A percentile compares a stretch with the other conserved stretches of the same genome.
phyloP scores from a whole-genome alignment of 2,113 vertebrate species.

The Lagopus muta region DNA sequence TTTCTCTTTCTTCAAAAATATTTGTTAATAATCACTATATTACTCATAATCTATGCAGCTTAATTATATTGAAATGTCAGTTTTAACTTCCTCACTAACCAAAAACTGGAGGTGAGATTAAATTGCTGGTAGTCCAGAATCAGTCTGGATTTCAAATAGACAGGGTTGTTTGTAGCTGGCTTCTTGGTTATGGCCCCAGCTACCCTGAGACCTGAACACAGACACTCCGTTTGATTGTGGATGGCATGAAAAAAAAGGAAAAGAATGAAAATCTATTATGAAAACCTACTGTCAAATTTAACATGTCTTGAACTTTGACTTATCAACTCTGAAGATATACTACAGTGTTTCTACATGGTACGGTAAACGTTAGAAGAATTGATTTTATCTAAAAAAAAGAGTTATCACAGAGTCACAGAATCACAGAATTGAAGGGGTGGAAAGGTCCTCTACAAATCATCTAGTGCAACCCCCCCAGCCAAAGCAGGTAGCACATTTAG shows the following conservation, averaged over 20 bases:
- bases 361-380: not conserved
- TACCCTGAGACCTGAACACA: conserved; percentile 4
- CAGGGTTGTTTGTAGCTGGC: not conserved
- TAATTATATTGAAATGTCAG: conserved; percentile 61
- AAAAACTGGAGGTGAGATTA: conserved; percentile 23
- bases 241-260: conserved; percentile 35
- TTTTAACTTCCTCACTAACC: conserved; percentile 47
- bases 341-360: not conserved
- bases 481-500: too few species aligned
- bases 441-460: too few species aligned
- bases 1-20: conserved; percentile 50
- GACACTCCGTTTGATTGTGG: conserved; percentile 19
- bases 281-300: not conserved
- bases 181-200: not conserved
- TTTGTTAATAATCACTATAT: conserved; percentile 70
- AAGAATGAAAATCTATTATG: not conserved
- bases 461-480: too few species aligned
- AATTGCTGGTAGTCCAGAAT: not conserved
- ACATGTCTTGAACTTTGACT: not conserved
- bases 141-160: not conserved
- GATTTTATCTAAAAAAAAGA: not conserved
- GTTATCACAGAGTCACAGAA: too few species aligned
- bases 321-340: not conserved
- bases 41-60: conserved; percentile 35
- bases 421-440: too few species aligned